phyloP scores from a whole-genome alignment of 2,797 vertebrate species.

The Siniperca obscura region DNA sequence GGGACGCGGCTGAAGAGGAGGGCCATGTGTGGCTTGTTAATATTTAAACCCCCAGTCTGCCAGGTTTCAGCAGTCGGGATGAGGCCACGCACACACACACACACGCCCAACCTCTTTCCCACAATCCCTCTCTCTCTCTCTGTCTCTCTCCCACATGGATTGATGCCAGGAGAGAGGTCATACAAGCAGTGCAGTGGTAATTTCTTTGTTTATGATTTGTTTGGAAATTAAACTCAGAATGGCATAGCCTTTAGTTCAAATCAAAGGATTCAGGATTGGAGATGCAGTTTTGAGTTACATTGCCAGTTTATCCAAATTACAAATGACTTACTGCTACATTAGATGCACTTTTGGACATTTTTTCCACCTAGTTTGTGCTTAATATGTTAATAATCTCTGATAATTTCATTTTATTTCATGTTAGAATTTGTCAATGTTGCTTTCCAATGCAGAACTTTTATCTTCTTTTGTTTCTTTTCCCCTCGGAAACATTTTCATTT shows the following conservation, averaged over 20 bases:
- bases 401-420: slow-evolving; percentile 5
- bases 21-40: slow-evolving; percentile 90
- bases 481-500: not conserved
- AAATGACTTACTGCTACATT: slow-evolving; percentile 19
- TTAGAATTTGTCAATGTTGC: slow-evolving; percentile 7
- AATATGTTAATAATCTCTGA: slow-evolving; percentile 41
- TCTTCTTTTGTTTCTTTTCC: not conserved
- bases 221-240: slow-evolving; percentile 66
- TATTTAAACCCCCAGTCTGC: slow-evolving; percentile 89
- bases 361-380: slow-evolving; percentile 25
- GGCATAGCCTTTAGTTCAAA: slow-evolving; percentile 41
- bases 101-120: slow-evolving; percentile 62
- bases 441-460: slow-evolving; percentile 5
- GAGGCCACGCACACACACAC: slow-evolving; percentile 57
- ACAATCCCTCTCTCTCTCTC: slow-evolving; percentile 61
- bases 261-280: slow-evolving; percentile 19
- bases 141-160: slow-evolving; percentile 59
- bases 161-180: slow-evolving; percentile 76
- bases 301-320: slow-evolving; percentile 43
- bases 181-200: slow-evolving; percentile 70
- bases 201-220: slow-evolving; percentile 79
- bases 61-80: slow-evolving; percentile 81
- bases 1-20: slow-evolving; percentile 83
- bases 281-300: slow-evolving; percentile 30
- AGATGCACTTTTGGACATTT: slow-evolving; percentile 44